Evolutionary conservation across 2,113 vertebrate species (phyloP).

Genomic region (Lasiurus borealis): DNA sequence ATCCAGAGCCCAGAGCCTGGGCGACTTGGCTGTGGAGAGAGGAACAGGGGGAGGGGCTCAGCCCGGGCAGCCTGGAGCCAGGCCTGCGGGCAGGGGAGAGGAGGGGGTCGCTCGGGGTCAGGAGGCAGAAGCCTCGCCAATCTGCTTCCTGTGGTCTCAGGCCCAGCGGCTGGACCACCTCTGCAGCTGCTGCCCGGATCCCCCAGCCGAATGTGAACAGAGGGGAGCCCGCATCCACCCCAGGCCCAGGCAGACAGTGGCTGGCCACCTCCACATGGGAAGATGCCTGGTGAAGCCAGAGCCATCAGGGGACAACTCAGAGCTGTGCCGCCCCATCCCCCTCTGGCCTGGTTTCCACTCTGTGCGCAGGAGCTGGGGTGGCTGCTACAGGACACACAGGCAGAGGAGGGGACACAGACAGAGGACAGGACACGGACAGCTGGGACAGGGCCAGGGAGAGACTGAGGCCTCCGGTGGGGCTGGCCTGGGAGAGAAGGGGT

Average conservation of each 20-base stretch:
- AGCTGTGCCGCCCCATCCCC: not conserved
- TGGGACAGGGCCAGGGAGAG: not conserved
- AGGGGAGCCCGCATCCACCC: not conserved
- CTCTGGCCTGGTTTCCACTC: conserved; percentile 64
- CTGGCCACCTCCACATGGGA: not conserved
- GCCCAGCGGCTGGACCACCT: not conserved
- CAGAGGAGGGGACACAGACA: not conserved
- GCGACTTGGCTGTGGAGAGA: not conserved
- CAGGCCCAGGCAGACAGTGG: not conserved
- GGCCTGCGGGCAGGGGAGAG: rapidly evolving
- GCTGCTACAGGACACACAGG: conserved; percentile 61
- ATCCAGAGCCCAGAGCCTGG: rapidly evolving
- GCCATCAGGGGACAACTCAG: conserved; percentile 13
- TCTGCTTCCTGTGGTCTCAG: not conserved
- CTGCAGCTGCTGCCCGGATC: not conserved
- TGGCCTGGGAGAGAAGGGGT: not conserved
- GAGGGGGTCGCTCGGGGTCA: rapidly evolving
- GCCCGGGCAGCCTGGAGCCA: not conserved
- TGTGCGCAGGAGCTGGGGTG: not conserved
- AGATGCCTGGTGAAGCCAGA: not conserved
- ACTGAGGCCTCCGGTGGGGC: no score
- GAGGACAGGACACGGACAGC: not conserved
- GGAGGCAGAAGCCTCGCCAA: rapidly evolving
- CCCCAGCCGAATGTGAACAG: not conserved
- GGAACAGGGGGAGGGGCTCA: not conserved